These are phyloP conservation scores for Daubentonia madagascariensis DNA, from an alignment of 2,113 vertebrate species.

Conservation along the genomic window DNA sequence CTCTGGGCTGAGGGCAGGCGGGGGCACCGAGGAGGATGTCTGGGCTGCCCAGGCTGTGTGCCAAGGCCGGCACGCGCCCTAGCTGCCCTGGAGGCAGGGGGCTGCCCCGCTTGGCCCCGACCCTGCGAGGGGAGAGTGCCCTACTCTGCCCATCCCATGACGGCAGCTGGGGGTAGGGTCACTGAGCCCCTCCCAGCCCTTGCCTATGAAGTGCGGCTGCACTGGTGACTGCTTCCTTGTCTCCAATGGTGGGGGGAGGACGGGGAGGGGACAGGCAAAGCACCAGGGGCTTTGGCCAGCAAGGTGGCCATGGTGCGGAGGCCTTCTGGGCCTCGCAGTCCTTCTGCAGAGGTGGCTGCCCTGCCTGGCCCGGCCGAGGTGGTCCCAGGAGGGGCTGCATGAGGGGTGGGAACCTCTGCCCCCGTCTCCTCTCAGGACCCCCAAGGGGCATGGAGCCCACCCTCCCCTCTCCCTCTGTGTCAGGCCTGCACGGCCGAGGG, in stretches of 20 bases:
- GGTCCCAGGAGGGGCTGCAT: neutral
- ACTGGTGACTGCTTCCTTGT: neutral
- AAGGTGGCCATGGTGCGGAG: neutral
- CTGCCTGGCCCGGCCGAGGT: neutral
- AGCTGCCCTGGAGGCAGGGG: conserved; percentile 67
- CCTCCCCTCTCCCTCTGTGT: neutral
- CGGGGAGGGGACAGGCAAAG: neutral
- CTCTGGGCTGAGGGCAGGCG: conserved; percentile 59
- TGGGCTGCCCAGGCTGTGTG: conserved; percentile 56
- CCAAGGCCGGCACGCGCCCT: conserved; percentile 75
- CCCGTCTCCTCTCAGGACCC: neutral
- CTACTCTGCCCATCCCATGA: neutral
- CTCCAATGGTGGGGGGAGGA: neutral
- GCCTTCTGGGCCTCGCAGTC: rapidly evolving
- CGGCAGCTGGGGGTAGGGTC: neutral
- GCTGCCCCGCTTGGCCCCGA: conserved; percentile 47
- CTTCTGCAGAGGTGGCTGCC: neutral
- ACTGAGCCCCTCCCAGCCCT: neutral
- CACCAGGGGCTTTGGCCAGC: neutral
- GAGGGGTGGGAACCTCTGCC: neutral
- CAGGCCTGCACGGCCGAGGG: neutral
- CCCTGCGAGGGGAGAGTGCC: neutral
- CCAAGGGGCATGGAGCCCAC: too few relatives aligned
- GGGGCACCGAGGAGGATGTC: conserved; percentile 65
- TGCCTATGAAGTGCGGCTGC: rapidly evolving